Conservation (phyloP, 2,888 invertebrate species). For the Microctonus brassicae region DNA sequence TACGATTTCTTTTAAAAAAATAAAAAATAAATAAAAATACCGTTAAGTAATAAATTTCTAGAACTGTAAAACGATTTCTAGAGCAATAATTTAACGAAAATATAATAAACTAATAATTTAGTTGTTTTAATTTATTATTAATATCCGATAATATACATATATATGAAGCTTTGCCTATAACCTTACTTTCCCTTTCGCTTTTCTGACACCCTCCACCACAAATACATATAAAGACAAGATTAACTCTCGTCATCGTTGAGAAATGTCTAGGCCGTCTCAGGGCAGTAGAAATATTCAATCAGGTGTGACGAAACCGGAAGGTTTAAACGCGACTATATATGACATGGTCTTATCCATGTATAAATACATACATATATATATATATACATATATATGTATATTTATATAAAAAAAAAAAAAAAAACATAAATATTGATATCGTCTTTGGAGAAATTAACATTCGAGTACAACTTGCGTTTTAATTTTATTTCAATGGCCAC, state of each 20-base stretch:
- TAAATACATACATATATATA: neutral
- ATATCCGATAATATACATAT: neutral
- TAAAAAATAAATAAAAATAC: no score
- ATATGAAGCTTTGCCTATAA: neutral
- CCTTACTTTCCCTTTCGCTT: conserved; percentile 24
- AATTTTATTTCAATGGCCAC: neutral
- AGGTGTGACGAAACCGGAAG: conserved; percentile 36
- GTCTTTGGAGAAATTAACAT: neutral
- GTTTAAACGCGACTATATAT: conserved; percentile 26
- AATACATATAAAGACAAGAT: neutral
- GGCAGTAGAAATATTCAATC: conserved; percentile 37
- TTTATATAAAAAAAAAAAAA: no score
- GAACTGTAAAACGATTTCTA: no score
- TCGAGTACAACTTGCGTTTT: neutral
- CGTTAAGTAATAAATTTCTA: no score
- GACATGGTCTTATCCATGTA: neutral
- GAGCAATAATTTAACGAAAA: neutral
- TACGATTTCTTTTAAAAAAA: no score
- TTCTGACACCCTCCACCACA: neutral
- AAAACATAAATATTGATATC: no score
- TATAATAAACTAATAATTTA: neutral
- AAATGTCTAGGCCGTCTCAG: conserved; percentile 43
- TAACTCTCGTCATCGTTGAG: conserved; percentile 40
- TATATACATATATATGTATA: neutral
- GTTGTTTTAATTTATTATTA: neutral